These are phyloP conservation scores for Sebastes schlegelii DNA, from an alignment of 2,113 vertebrate genomes.

Conservation along the genomic window DNA sequence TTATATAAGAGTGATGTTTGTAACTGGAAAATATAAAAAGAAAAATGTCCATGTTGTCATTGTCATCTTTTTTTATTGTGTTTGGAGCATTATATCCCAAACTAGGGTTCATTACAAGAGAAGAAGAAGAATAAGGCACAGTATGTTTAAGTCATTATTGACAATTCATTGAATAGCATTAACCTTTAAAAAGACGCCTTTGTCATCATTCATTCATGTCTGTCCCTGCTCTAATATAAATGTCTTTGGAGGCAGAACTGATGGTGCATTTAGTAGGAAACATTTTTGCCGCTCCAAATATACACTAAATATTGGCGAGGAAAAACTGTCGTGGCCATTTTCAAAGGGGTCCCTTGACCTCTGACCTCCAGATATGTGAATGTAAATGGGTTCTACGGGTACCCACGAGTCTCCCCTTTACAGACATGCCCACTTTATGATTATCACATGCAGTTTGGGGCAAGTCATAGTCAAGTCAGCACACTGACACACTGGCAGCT, in stretches of 20 bases:
- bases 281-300: neutral
- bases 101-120: neutral
- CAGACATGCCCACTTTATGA: no score
- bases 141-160: neutral
- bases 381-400: no score
- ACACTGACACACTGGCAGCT: no score
- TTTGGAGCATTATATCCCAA: neutral
- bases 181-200: constrained; percentile 29
- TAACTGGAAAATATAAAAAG: neutral
- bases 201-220: neutral
- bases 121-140: no score
- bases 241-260: neutral
- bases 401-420: no score
- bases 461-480: no score
- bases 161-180: constrained; percentile 17
- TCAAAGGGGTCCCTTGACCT: no score
- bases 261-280: constrained; percentile 19
- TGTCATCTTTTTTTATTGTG: neutral
- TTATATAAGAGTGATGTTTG: neutral
- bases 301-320: no score
- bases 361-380: no score
- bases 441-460: no score
- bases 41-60: neutral
- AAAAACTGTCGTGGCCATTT: no score
- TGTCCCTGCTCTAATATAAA: constrained; percentile 15